Evolutionary conservation across 2,797 vertebrate species (phyloP).

Genomic region (Hybognathus amarus): DNA sequence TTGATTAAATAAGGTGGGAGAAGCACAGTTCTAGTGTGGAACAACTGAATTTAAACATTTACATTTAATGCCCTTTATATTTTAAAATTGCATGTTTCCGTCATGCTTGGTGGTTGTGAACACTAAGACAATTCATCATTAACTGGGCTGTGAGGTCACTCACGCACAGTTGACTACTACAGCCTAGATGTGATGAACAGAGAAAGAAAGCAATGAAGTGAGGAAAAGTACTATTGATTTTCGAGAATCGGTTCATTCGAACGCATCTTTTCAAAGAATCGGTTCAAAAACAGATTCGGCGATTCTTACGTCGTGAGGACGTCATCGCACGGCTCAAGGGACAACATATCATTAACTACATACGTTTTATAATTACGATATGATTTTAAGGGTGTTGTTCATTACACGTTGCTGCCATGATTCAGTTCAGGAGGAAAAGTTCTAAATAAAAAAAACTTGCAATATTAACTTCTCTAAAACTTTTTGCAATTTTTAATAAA

Average conservation of each 20-base stretch:
- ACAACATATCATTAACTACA: not conserved
- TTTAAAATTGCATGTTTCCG: not conserved
- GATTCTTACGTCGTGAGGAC: not conserved
- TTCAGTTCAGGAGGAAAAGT: not conserved
- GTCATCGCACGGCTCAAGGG: not conserved
- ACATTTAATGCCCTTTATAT: not conserved
- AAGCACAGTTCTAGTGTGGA: not conserved
- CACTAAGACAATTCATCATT: not conserved
- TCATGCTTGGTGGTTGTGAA: not conserved
- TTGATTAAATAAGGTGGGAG: slow-evolving; percentile 15
- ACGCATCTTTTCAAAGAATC: not conserved
- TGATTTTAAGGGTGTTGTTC: not conserved
- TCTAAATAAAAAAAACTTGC: not conserved
- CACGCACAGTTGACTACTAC: not conserved
- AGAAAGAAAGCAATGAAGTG: not conserved
- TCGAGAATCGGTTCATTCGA: not conserved
- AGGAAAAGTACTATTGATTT: not conserved
- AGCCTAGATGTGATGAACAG: not conserved
- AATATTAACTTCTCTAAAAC: not conserved
- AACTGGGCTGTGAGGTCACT: slow-evolving; percentile 5
- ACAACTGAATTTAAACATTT: not conserved
- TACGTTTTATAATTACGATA: not conserved
- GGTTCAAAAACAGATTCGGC: not conserved
- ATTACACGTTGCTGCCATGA: not conserved
- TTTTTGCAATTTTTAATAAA: not conserved